phyloP scores from a whole-genome alignment of 2,113 vertebrate species.

The Gallinago paraguaiae region DNA sequence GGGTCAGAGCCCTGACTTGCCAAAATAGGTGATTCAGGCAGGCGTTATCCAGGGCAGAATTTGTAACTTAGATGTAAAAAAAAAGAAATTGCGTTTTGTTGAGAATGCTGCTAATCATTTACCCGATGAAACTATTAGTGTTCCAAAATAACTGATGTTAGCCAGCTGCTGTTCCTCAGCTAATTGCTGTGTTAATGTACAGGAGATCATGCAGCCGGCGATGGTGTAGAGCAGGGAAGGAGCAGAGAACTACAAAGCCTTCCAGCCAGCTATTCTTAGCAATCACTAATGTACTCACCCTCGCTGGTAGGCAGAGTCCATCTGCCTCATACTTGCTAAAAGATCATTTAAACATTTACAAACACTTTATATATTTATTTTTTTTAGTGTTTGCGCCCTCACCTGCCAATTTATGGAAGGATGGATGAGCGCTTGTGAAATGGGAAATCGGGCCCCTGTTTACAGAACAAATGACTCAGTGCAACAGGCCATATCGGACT shows the following conservation, averaged over 20 bases:
- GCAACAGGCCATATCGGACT: not conserved
- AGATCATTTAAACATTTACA: not conserved
- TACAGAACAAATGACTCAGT: not conserved
- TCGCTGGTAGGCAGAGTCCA: not conserved
- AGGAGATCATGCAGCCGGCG: not conserved
- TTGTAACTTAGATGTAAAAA: not conserved
- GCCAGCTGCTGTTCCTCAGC: not conserved
- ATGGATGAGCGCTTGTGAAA: not conserved
- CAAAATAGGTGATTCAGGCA: not conserved
- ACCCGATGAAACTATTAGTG: not conserved
- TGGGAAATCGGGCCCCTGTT: not conserved
- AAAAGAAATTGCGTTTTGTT: not conserved
- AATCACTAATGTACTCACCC: not conserved
- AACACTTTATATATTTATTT: not conserved
- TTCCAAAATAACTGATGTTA: not conserved
- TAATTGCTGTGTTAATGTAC: not conserved
- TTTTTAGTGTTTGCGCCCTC: not conserved
- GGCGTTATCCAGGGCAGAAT: not conserved
- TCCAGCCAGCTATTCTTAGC: not conserved
- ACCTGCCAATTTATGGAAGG: not conserved
- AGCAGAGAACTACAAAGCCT: not conserved
- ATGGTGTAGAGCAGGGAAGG: not conserved
- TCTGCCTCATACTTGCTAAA: not conserved
- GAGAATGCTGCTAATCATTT: not conserved
- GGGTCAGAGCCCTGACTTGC: not conserved